Percentiles rank a stretch among this genome's conserved stretches.
Conservation (phyloP, 2,113 vertebrate species). For the Martes martes region DNA sequence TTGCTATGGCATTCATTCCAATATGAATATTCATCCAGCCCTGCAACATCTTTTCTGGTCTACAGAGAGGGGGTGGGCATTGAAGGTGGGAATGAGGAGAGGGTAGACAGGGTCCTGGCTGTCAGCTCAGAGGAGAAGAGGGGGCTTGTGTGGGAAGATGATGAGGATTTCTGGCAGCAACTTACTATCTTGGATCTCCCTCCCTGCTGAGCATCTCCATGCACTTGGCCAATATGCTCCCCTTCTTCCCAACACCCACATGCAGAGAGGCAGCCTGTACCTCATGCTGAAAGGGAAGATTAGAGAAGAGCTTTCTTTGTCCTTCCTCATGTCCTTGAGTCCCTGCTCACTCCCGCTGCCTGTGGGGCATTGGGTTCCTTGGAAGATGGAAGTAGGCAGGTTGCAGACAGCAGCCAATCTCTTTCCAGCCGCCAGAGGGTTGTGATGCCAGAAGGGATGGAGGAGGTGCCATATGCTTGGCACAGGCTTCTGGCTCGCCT, state of each 20-base stretch:
- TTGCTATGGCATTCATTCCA: constrained; percentile 20
- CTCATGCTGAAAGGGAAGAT: not conserved
- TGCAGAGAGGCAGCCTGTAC: not conserved
- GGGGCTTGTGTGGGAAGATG: not conserved
- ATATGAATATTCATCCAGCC: not conserved
- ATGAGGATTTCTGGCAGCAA: not conserved
- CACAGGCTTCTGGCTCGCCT: not conserved
- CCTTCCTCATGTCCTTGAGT: not conserved
- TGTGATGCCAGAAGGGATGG: not conserved
- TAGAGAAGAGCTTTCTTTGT: rapidly evolving
- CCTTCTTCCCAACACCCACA: not conserved
- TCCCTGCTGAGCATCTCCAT: constrained; percentile 30
- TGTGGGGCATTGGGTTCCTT: not conserved
- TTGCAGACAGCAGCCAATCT: not conserved
- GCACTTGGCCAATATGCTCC: rapidly evolving
- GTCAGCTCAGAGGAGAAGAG: not conserved
- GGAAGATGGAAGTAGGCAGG: not conserved
- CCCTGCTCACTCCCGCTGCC: not conserved
- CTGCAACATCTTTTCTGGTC: not conserved
- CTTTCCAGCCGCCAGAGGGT: not conserved
- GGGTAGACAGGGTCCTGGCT: not conserved
- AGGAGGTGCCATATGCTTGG: not conserved
- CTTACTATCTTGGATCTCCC: not conserved
- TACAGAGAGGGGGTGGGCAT: not conserved
- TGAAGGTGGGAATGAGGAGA: not conserved